These are phyloP conservation scores for Notarius quadriscutis DNA, from an alignment of 2,113 vertebrate genomes.

Conservation along the genomic window DNA sequence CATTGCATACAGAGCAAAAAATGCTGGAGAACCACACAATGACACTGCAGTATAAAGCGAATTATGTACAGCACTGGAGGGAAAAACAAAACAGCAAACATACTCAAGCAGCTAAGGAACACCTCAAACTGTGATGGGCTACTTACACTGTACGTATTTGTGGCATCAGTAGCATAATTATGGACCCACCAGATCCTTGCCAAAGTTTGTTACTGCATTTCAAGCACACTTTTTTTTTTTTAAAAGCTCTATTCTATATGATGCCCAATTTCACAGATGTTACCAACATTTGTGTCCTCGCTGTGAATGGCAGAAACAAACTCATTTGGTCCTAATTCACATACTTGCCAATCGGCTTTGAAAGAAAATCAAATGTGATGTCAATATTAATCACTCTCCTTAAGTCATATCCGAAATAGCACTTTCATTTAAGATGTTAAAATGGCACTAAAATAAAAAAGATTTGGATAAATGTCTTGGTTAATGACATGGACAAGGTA, in stretches of 20 bases:
- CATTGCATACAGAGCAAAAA: conserved; percentile 69
- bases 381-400: neutral
- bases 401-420: conserved; percentile 35
- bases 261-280: neutral
- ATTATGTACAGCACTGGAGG: conserved; percentile 69
- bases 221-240: conserved; percentile 32
- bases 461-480: neutral
- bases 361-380: neutral
- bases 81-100: conserved; percentile 61
- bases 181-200: conserved; percentile 66
- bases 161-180: conserved; percentile 54
- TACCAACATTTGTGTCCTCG: neutral
- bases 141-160: conserved; percentile 16
- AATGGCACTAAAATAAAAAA: neutral
- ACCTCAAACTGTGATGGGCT: conserved; percentile 28
- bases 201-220: conserved; percentile 70
- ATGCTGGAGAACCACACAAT: conserved; percentile 49
- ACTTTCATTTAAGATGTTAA: conserved; percentile 8
- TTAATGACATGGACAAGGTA: conserved; percentile 63
- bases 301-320: neutral
- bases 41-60: conserved; percentile 49
- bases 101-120: conserved; percentile 52
- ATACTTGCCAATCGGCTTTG: conserved; percentile 44
- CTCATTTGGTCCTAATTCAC: conserved; percentile 27
- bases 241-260: neutral